These are phyloP conservation scores for Acrossocheilus wenchowensis DNA, from an alignment of 2,797 vertebrate genomes.

Conservation along the genomic window DNA sequence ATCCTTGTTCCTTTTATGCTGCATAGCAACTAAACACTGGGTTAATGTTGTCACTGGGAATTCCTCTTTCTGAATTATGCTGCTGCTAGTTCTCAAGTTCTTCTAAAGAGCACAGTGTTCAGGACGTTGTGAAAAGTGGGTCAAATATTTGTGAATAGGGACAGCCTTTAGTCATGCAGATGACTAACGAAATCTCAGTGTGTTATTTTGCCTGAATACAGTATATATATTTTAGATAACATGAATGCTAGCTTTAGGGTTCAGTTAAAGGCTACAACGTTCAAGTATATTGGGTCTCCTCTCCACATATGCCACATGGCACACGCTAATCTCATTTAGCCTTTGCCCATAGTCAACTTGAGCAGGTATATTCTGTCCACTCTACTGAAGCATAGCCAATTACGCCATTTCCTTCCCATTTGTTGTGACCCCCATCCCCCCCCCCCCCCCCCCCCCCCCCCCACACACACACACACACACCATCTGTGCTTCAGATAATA, in stretches of 20 bases:
- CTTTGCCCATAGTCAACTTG: conserved; percentile 64
- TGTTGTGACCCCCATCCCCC: conserved; percentile 65
- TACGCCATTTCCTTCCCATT: conserved; percentile 67
- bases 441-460: no score
- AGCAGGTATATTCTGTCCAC: conserved; percentile 71
- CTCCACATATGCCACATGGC: conserved; percentile 46
- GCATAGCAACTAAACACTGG: conserved; percentile 22
- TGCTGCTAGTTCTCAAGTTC: conserved; percentile 23
- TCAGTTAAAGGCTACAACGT: background rate
- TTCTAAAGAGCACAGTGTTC: conserved; percentile 20
- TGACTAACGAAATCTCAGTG: background rate
- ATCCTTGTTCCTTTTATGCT: conserved; percentile 9
- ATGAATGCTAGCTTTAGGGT: background rate
- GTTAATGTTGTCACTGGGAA: background rate
- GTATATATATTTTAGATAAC: background rate
- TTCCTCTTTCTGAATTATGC: conserved; percentile 45
- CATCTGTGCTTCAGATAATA: conserved; percentile 79
- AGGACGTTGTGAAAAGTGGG: conserved; percentile 25
- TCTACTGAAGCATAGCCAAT: conserved; percentile 65
- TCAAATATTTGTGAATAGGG: conserved; percentile 37
- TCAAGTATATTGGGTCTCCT: background rate
- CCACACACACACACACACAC: conserved; percentile 58
- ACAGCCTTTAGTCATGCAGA: background rate
- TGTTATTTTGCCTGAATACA: background rate
- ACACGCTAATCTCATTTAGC: conserved; percentile 50